Base-by-base conservation (phyloP, 2,888 invertebrate species). In the Mycalesis mineus region DNA sequence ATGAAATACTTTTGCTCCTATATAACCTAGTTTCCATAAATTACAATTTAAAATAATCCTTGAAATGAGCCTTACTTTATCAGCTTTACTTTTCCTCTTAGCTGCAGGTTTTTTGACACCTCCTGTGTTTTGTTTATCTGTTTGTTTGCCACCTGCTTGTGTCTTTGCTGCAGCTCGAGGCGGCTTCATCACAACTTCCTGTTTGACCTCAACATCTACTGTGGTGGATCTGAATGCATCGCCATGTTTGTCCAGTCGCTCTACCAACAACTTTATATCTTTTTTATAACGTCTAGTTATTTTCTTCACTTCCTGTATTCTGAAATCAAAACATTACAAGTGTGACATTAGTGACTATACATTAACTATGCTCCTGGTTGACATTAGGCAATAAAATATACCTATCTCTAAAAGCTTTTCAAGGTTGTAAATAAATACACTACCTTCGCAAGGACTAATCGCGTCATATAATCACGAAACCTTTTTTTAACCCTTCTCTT, bases 251-350 rank as follows among this genome's bases (percentile, higher is more conserved):
- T 94, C 94, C 64, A 95, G 81, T 57, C 94, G 90, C 66, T 93
- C 91, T 67, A 93, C 92, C 66, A 95, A 80, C 72, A 93, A 91
- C 74, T 92, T 92, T 48, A 94, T 92, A 74, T 94, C 94, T 77
- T 93, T 93, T 64, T 92, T 89, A 62, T 92, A 91, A 11, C 92
- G 91, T 72, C 92, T 92, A 0, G 93, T 91, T 58, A 94, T 91
- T 84, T 92, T 94, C 71, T 93, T 93, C 15, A 93, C 93, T 77
- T 92, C 92, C 73, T 94, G 94, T 78, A 94, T 93, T 74, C 95
- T 90, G 76, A 58, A 86, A 86, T 50, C 65, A 65, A 62, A 68
- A 22, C 5, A 5, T 5, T n/a, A n/a, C n/a, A n/a, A n/a, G n/a
- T n/a, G n/a, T n/a, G n/a, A n/a, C n/a, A n/a, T n/a, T n/a, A n/a